These are phyloP conservation scores for Dysdera silvatica DNA, from an alignment of 1,140 invertebrate genomes.

Conservation along the genomic window DNA sequence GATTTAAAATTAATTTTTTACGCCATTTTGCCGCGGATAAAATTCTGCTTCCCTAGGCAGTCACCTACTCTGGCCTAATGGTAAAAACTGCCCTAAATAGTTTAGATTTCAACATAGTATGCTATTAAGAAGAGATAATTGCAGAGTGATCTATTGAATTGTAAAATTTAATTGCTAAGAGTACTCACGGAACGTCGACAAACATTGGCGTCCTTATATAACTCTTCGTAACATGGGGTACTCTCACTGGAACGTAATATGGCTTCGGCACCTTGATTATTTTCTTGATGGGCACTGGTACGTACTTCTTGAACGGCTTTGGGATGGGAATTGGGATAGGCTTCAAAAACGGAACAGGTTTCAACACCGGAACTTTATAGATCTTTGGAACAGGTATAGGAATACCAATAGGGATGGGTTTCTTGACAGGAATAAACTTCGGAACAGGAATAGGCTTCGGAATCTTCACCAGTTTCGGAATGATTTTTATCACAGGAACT, in stretches of 20 bases:
- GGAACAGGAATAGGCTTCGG: slow-evolving; percentile 13
- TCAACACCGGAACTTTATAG: slow-evolving; percentile 13
- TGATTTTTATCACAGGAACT: slow-evolving; percentile 23
- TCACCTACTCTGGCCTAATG: no score
- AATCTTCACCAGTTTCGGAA: slow-evolving; percentile 27
- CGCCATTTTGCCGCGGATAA: no score
- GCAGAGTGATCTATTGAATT: no score
- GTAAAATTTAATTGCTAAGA: not conserved
- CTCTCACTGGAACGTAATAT: slow-evolving; percentile 20
- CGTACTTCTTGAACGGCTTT: slow-evolving; percentile 17
- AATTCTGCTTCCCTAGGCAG: no score
- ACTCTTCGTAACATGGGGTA: slow-evolving; percentile 20
- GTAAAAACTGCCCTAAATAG: no score
- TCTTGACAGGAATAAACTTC: slow-evolving; percentile 20
- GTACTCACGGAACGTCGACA: slow-evolving; percentile 22
- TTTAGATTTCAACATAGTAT: no score
- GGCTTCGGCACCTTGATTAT: slow-evolving; percentile 26
- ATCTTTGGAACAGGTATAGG: slow-evolving; percentile 21
- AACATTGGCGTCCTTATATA: slow-evolving; percentile 25
- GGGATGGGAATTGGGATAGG: slow-evolving; percentile 20
- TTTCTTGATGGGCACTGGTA: slow-evolving; percentile 22
- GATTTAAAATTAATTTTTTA: no score
- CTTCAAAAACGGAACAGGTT: slow-evolving; percentile 19
- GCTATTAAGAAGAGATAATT: no score
- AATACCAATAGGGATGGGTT: slow-evolving; percentile 16